Percentiles rank a stretch among this genome's conserved stretches.
Conservation (phyloP, 2,797 vertebrate genomes). For the Amazona finschi region DNA sequence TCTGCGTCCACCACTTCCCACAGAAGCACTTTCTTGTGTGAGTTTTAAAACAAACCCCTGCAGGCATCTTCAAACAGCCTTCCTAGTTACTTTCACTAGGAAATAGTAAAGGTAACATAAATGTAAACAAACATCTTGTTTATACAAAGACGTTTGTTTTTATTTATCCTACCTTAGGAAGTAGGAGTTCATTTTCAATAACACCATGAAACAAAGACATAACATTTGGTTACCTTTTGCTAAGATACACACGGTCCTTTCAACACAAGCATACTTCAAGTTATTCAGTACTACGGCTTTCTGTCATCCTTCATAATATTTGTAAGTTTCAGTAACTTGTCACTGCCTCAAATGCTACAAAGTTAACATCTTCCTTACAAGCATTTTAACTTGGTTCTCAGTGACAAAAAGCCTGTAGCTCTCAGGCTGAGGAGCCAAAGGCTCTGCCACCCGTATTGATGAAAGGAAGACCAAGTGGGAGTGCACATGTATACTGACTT, state of each 20-base stretch:
- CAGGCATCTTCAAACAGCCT: not conserved
- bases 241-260: not conserved
- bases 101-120: not conserved
- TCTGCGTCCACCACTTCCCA: not conserved
- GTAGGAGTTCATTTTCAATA: not conserved
- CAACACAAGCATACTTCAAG: not conserved
- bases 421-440: not conserved
- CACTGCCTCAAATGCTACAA: fast-evolving
- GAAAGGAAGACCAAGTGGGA: not conserved
- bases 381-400: not conserved
- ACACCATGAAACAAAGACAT: not conserved
- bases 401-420: fast-evolving
- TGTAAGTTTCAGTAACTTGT: not conserved
- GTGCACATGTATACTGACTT: fast-evolving
- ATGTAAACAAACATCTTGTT: not conserved
- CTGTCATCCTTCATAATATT: not conserved
- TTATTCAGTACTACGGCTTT: not conserved
- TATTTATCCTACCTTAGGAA: not conserved
- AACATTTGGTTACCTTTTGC: not conserved
- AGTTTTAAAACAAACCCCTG: not conserved
- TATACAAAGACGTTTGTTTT: not conserved
- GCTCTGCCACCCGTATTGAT: fast-evolving
- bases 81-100: not conserved
- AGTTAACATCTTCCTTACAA: not conserved
- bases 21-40: not conserved